Evolutionary conservation across 2,888 invertebrate species (phyloP).

Genomic region (Tubulanus polymorphus): DNA sequence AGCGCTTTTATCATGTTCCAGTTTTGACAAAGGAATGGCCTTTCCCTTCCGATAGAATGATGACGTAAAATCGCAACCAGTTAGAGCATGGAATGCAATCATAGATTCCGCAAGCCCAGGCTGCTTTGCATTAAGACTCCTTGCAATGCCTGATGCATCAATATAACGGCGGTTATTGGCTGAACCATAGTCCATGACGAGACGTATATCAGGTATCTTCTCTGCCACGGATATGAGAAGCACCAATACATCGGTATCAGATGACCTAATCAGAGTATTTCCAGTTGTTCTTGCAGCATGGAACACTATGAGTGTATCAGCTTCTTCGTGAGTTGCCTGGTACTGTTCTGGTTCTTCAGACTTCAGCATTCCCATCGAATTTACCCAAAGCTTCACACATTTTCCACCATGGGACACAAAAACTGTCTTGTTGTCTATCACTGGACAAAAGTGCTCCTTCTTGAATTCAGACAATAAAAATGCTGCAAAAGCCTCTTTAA

Average conservation of each 20-base stretch:
- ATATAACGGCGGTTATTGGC: constrained; percentile 1
- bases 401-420: constrained; percentile 8
- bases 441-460: constrained; percentile 5
- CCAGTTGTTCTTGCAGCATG: constrained; percentile 6
- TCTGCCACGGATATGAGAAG: constrained; percentile 11
- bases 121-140: not conserved
- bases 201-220: not conserved
- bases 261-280: constrained; percentile 3
- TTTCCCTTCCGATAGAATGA: constrained; percentile 10
- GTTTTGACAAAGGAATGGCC: constrained; percentile 2
- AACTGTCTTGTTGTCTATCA: constrained; percentile 6
- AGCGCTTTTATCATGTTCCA: constrained; percentile 3
- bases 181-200: constrained; percentile 5
- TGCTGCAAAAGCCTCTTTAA: constrained; percentile 8
- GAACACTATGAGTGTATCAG: constrained; percentile 10
- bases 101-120: constrained; percentile 2
- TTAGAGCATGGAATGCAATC: constrained; percentile 7
- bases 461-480: constrained; percentile 10
- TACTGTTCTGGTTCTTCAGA: constrained; percentile 2
- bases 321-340: constrained; percentile 12
- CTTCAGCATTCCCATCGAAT: too few species aligned
- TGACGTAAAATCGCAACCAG: constrained; percentile 5
- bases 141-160: not conserved
- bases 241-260: constrained; percentile 14
- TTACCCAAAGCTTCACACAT: constrained; percentile 1